Conservation (phyloP, 2,113 vertebrate genomes). For the Peromyscus polionotus region DNA sequence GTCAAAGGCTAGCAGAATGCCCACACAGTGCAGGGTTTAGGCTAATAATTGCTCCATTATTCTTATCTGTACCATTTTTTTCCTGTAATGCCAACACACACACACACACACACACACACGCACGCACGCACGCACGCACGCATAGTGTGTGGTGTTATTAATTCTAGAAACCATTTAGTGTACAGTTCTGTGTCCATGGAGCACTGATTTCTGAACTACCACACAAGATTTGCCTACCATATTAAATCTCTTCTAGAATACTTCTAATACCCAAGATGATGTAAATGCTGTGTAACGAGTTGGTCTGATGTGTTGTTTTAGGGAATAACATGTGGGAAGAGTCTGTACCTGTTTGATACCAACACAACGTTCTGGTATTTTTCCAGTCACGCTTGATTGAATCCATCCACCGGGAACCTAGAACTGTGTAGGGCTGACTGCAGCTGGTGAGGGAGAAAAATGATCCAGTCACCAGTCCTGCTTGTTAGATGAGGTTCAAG, state of each 20-base stretch:
- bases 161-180: background rate
- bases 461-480: background rate
- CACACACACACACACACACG: background rate
- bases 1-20: background rate
- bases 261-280: background rate
- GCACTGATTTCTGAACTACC: background rate
- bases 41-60: background rate
- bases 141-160: background rate
- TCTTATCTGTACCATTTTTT: background rate
- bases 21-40: background rate
- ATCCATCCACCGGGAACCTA: too few relatives aligned
- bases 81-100: background rate
- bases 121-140: too few relatives aligned
- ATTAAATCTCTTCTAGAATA: background rate
- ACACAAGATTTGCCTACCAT: background rate
- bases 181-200: background rate
- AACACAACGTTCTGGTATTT: background rate
- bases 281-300: background rate
- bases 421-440: background rate
- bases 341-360: background rate
- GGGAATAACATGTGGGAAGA: background rate
- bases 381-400: background rate
- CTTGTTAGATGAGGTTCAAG: background rate
- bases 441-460: background rate
- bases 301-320: background rate